Base-by-base conservation (phyloP, 2,888 invertebrate species). In the Colletes collaris region DNA sequence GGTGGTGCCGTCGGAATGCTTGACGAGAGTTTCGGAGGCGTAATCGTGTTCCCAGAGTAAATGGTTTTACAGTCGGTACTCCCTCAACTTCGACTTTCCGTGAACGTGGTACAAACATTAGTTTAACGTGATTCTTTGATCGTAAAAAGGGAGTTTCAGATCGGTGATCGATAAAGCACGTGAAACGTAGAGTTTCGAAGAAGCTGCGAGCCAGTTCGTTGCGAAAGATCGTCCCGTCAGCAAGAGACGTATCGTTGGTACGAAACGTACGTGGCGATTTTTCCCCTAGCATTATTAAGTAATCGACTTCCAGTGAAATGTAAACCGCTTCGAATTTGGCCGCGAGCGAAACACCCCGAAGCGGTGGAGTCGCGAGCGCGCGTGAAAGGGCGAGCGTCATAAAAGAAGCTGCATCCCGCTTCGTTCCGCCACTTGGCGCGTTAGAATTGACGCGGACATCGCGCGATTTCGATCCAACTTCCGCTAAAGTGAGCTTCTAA, bases 361-460 rank as follows among this genome's bases (percentile, higher is more conserved):
- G 86, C 81, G 62, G 35, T 75, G 69, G 69, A 74, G 63, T 56
- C 70, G 66, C 60, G 58, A 71, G 69, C 56, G 56, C 55, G 64
- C 72, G 88, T 83, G 83, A 87, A 88, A 88, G 86, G 84, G 76
- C 76, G 59, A 69, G 55, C 70, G 37, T 76, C 79, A 78, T 87
- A 87, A 86, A 86, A 87, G 84, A 84, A 87, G 80, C 77, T 58
- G 81, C 77, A 56, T 70, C 67, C 46, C 59, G 58, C 73, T 50
- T 53, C 27, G 55, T 70, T 56, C 60, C 49, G 50, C 27, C 81
- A 86, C 65, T 84, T 60, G 40, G 65, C n/a, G 49, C 65, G 59
- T 46, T 65, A 52, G 60, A 69, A 74, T 69, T 60, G 49, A 8
- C 68, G 6, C 4, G 16, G n/a, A 55, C n/a, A n/a, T 50, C 50